Evolutionary conservation across 1,140 invertebrate species (phyloP).

Genomic region (Steinernema feltiae): DNA sequence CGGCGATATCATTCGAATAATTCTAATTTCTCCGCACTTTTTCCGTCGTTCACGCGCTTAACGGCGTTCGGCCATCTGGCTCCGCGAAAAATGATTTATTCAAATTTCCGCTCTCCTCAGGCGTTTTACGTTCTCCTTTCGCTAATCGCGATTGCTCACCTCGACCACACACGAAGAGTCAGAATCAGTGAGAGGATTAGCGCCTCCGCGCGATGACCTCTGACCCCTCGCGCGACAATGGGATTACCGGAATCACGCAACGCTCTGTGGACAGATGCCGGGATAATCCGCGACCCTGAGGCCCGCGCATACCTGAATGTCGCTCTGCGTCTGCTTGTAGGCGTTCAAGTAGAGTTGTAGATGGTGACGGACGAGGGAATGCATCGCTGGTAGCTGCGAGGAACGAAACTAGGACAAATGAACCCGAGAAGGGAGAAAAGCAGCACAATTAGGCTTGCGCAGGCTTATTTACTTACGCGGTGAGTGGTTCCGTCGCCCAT

Average conservation of each 20-base stretch:
- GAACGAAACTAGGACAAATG: background rate
- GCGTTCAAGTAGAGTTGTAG: background rate
- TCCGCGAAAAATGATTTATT: conserved; percentile 1
- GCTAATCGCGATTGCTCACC: too few relatives aligned
- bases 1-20: background rate
- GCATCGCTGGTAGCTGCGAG: background rate
- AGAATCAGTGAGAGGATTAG: too few relatives aligned
- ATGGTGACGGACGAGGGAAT: conserved; percentile 5
- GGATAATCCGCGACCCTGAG: background rate
- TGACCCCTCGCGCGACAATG: background rate
- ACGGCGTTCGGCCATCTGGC: conserved; percentile 12
- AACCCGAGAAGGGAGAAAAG: background rate
- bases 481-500: background rate
- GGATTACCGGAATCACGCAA: background rate
- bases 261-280: background rate
- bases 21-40: background rate
- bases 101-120: background rate
- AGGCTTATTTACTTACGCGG: background rate
- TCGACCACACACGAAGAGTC: background rate
- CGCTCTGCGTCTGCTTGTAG: conserved; percentile 1
- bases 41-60: background rate
- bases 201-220: background rate
- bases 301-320: background rate
- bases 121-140: background rate
- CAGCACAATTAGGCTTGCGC: background rate